phyloP scores from a whole-genome alignment of 2,888 invertebrate species.

The Stenurella melanura region DNA sequence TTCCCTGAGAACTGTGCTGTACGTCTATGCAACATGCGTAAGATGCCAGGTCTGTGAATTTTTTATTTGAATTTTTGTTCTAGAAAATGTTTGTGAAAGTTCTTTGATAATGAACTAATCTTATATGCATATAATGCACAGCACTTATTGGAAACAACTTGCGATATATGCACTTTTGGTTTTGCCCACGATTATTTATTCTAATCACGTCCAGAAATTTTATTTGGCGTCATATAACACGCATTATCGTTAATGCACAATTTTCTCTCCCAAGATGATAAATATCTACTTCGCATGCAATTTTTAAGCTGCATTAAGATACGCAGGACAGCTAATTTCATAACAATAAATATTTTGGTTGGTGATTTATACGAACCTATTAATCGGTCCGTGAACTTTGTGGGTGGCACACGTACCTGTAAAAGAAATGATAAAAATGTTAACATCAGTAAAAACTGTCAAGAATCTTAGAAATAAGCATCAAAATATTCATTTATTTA shows the following conservation, averaged over 20 bases:
- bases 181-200: not conserved
- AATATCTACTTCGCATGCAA: not conserved
- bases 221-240: not conserved
- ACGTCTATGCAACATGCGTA: too few relatives aligned
- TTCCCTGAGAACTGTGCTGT: too few relatives aligned
- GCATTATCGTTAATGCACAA: not conserved
- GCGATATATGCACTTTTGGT: too few relatives aligned
- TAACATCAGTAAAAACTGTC: not conserved
- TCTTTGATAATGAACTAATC: too few relatives aligned
- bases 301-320: not conserved
- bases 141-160: too few relatives aligned
- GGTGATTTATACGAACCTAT: constrained; percentile 3
- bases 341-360: not conserved
- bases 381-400: not conserved
- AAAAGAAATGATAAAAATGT: constrained; percentile 1
- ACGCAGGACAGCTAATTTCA: not conserved
- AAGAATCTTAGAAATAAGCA: constrained; percentile 11
- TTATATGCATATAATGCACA: too few relatives aligned
- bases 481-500: constrained; percentile 31
- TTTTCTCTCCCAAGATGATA: not conserved
- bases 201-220: not conserved
- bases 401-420: constrained; percentile 19
- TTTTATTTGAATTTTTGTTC: too few relatives aligned
- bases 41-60: too few relatives aligned
- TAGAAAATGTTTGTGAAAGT: too few relatives aligned